These are phyloP conservation scores for Pantelozetes paolii DNA, from an alignment of 2,888 invertebrate genomes.

Conservation along the genomic window DNA sequence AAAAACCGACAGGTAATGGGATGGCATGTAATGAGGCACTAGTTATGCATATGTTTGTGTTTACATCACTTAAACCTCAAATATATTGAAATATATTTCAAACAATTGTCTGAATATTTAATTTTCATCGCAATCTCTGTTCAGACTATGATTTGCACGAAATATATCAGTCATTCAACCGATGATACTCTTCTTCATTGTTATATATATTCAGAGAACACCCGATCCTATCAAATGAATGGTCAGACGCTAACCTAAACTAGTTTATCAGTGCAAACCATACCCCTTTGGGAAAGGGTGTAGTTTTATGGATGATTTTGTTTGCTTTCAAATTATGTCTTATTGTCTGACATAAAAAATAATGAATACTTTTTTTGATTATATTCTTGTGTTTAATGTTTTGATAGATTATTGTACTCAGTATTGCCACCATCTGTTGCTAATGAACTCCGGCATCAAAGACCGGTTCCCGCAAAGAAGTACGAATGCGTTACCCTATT, in stretches of 20 bases:
- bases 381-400: slow-evolving; percentile 48
- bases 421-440: slow-evolving; percentile 90
- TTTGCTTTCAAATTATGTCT: neutral
- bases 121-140: neutral
- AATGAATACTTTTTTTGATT: neutral
- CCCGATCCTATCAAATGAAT: slow-evolving; percentile 49
- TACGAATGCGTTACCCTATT: slow-evolving; percentile 86
- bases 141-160: slow-evolving; percentile 1
- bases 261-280: slow-evolving; percentile 7
- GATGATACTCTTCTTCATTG: neutral
- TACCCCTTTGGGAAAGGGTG: neutral
- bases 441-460: slow-evolving; percentile 83
- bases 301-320: neutral
- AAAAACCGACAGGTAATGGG: slow-evolving; percentile 68
- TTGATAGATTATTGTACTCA: slow-evolving; percentile 76
- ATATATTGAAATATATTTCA: too few relatives aligned
- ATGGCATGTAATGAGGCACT: too few relatives aligned
- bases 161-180: neutral
- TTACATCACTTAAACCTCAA: too few relatives aligned
- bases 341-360: neutral
- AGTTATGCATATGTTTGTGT: too few relatives aligned
- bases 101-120: too few relatives aligned
- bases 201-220: neutral
- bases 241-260: slow-evolving; percentile 64
- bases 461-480: slow-evolving; percentile 80